These are phyloP conservation scores for Poecile montanus DNA, from an alignment of 2,797 vertebrate species.

Conservation along the genomic window DNA sequence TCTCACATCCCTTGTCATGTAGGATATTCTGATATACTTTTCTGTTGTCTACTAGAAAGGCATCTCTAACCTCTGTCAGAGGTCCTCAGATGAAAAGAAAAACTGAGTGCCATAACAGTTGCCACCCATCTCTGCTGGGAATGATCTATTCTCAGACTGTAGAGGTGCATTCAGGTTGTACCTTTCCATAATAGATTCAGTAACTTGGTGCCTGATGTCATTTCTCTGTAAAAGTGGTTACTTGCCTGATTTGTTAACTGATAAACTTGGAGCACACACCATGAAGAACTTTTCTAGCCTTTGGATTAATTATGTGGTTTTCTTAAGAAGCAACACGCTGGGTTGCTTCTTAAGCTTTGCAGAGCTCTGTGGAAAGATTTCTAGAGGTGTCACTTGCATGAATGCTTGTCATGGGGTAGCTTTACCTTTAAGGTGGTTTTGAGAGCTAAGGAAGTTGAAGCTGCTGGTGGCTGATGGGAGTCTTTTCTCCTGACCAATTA, in stretches of 20 bases:
- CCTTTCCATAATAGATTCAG: not conserved
- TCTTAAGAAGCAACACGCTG: fast-evolving
- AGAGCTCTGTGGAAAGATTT: not conserved
- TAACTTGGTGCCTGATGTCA: not conserved
- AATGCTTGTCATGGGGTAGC: not conserved
- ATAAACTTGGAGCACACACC: not conserved
- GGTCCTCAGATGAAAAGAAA: not conserved
- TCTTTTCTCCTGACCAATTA: too few relatives aligned
- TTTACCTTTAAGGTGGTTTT: too few relatives aligned
- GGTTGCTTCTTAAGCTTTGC: not conserved
- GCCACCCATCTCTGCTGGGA: not conserved
- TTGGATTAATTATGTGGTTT: not conserved
- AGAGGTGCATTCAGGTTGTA: not conserved
- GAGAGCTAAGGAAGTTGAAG: too few relatives aligned
- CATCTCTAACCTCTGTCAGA: not conserved
- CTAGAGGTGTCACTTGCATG: not conserved
- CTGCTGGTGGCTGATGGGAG: too few relatives aligned
- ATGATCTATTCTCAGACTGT: not conserved
- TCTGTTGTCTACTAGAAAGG: not conserved
- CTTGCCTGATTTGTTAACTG: not conserved
- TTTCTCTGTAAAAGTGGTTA: not conserved
- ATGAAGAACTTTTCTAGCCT: not conserved
- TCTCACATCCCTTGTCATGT: not conserved
- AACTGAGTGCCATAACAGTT: not conserved
- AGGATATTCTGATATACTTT: not conserved